A percentile compares a stretch with the other conserved stretches of the same genome.
Evolutionary conservation across 2,797 vertebrate genomes (phyloP).

Genomic region (Mus spretus): DNA sequence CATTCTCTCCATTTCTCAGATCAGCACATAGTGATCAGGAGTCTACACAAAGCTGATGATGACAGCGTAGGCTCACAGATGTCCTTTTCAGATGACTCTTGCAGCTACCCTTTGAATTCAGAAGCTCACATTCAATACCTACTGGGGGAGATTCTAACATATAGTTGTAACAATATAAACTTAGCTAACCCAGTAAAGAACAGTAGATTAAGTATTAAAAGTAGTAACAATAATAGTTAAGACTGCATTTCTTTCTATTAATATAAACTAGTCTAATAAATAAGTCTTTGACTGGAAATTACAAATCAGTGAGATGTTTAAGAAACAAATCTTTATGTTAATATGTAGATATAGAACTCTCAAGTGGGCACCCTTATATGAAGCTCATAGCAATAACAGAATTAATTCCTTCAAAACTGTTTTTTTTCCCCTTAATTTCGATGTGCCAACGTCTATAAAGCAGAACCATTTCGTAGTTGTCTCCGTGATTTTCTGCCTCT

Average conservation of each 20-base stretch:
- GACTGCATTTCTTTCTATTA: background rate
- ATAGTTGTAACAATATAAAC: conserved; percentile 17
- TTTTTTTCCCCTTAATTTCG: background rate
- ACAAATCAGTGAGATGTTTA: background rate
- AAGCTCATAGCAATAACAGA: background rate
- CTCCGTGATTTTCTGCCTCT: background rate
- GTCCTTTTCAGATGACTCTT: background rate
- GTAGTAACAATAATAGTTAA: background rate
- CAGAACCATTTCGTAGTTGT: background rate
- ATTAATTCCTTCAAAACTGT: background rate
- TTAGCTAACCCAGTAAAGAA: background rate
- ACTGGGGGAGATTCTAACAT: background rate
- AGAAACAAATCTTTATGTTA: background rate
- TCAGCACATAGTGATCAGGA: background rate
- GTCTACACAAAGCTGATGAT: background rate
- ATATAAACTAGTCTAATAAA: background rate
- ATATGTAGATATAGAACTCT: background rate
- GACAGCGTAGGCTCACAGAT: background rate
- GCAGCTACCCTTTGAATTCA: background rate
- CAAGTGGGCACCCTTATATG: background rate
- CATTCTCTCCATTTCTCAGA: background rate
- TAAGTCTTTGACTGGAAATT: background rate
- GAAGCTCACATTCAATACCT: background rate
- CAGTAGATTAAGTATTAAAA: conserved; percentile 24
- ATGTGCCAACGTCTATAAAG: background rate